Base-by-base conservation (phyloP, 2,888 invertebrate species). In the Copidosoma aretas region DNA sequence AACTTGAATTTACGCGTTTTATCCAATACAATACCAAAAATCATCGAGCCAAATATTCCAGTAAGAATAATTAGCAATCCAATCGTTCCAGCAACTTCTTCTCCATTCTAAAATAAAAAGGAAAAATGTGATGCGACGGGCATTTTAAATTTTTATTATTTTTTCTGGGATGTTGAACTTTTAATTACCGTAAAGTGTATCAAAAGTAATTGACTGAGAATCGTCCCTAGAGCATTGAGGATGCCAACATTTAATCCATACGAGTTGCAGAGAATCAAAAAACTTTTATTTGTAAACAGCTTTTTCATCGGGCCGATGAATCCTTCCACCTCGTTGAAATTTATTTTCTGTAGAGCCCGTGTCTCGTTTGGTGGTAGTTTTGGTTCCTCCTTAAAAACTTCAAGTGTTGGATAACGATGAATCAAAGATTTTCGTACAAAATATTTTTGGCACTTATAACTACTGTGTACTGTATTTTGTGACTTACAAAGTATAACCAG, bases 191-290 rank as follows among this genome's bases (percentile, higher is more conserved):
- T 77, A 62, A 84, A 86, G 70, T 85, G 85, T 14, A 77, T 74
- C 1, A 86, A 77, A 43, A 84, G 81, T 66, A 86, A 81, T 71
- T 85, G 85, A 73, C 85, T 86, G 24, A 86, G 86, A 24, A 91
- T 84, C 0, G 92, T 92, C 0, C 90, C 89, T 61, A 91, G 86
- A 1, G 89, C 90, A 80, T 91, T 91, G 79, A 91, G 89, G 10
- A 89, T 90, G 0, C 91, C 92, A n/a, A 90, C 88, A 79, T 90
- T 91, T 64, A 92, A 84, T 39, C 92, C 90, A 75, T 91, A 90
- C 0, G 90, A 88, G 46, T 89, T 78, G 64, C 89, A 86, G 1
- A 91, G 85, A 4, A 89, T 78, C 56, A 89, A 74, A 76, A 88
- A 90, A 60, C 86, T 86, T 59, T 80, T 81, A 76, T 90, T 88